phyloP scores from a whole-genome alignment of 2,797 vertebrate species.

The Chelmon rostratus region DNA sequence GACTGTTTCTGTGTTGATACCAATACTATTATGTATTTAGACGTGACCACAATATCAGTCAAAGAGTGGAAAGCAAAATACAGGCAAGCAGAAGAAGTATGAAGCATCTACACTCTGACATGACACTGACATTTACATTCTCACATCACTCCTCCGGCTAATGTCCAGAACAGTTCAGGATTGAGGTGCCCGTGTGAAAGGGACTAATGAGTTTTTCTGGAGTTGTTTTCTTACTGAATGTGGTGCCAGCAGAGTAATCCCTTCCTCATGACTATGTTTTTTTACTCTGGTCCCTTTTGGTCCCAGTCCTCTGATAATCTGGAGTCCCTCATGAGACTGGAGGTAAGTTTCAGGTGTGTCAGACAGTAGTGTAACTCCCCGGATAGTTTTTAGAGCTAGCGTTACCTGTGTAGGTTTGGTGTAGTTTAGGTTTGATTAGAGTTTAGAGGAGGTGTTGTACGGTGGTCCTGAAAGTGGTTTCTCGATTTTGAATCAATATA shows the following conservation, averaged over 20 bases:
- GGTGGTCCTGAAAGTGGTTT: constrained; percentile 4
- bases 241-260: constrained; percentile 35
- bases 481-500: neutral
- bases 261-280: constrained; percentile 60
- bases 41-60: no score
- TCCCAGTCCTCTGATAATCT: constrained; percentile 81
- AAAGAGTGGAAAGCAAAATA: no score
- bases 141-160: no score
- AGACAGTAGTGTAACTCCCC: constrained; percentile 17
- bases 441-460: constrained; percentile 1
- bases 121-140: no score
- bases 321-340: constrained; percentile 76
- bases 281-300: constrained; percentile 64
- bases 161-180: no score
- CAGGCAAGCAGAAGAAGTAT: no score
- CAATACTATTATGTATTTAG: no score
- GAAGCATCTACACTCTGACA: no score
- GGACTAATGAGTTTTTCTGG: neutral
- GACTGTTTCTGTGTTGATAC: no score
- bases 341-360: constrained; percentile 79
- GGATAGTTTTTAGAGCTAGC: constrained; percentile 17
- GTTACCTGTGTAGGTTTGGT: neutral
- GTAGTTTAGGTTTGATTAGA: constrained; percentile 29
- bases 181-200: no score
- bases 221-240: neutral